phyloP scores from a whole-genome alignment of 2,888 invertebrate species.

The Adelphocoris suturalis region DNA sequence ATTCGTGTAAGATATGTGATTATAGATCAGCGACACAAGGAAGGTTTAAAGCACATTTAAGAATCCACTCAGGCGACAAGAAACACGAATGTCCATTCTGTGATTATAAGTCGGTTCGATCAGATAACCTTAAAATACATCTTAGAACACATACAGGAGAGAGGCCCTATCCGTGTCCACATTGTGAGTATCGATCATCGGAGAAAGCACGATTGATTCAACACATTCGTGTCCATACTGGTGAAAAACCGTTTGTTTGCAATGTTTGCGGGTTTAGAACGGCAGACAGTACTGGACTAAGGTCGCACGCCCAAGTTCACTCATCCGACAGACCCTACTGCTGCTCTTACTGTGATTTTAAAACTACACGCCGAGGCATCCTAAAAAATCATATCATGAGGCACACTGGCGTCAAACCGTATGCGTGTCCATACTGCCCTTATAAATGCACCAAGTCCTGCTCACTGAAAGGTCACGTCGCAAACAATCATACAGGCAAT shows the following conservation, averaged over 20 bases:
- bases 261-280: constrained; percentile 59
- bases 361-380: neutral
- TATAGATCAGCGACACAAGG: neutral
- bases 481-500: constrained; percentile 33
- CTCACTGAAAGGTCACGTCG: constrained; percentile 30
- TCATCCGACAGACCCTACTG: constrained; percentile 1
- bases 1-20: neutral
- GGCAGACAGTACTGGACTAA: constrained; percentile 60
- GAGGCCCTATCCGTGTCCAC: constrained; percentile 66
- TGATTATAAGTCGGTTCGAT: constrained; percentile 37
- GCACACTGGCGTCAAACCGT: constrained; percentile 50
- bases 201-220: neutral
- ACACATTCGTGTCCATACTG: constrained; percentile 21
- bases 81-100: constrained; percentile 50
- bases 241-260: constrained; percentile 71
- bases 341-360: constrained; percentile 40
- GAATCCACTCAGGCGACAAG: constrained; percentile 47
- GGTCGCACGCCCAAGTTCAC: constrained; percentile 59
- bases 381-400: constrained; percentile 55
- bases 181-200: constrained; percentile 61
- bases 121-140: constrained; percentile 65
- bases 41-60: neutral
- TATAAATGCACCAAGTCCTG: constrained; percentile 42
- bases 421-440: constrained; percentile 42
- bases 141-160: constrained; percentile 65